phyloP scores from a whole-genome alignment of 2,113 vertebrate genomes.

The Platichthys flesus region DNA sequence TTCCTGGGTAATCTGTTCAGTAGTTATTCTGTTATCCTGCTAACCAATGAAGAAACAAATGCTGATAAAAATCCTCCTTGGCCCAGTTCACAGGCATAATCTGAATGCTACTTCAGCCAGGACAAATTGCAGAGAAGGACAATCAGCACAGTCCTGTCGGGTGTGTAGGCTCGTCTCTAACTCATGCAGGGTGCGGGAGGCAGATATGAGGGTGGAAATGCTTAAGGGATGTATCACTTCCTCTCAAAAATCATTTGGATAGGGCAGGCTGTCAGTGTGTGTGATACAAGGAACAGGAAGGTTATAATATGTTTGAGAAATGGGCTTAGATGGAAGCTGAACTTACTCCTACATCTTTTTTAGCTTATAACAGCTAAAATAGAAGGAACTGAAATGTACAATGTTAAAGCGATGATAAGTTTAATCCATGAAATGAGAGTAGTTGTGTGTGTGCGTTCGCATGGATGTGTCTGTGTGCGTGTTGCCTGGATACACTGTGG shows the following conservation, averaged over 20 bases:
- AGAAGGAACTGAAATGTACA: too few species aligned
- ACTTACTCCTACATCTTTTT: neutral
- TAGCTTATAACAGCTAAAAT: too few species aligned
- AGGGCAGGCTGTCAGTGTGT: slow-evolving; percentile 53
- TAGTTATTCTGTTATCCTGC: neutral
- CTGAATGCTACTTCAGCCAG: neutral
- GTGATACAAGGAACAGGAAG: slow-evolving; percentile 51
- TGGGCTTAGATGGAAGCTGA: neutral
- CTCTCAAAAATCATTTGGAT: slow-evolving; percentile 58
- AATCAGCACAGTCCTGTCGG: neutral
- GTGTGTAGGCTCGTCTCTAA: neutral
- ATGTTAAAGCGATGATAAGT: too few species aligned
- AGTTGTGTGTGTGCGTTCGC: too few species aligned
- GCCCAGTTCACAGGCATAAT: too few species aligned
- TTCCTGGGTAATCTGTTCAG: too few species aligned
- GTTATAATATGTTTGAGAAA: slow-evolving; percentile 8
- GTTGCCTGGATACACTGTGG: slow-evolving; percentile 61
- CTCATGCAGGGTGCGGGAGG: slow-evolving; percentile 29
- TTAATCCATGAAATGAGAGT: too few species aligned
- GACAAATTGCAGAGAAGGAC: neutral
- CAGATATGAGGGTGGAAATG: slow-evolving; percentile 74
- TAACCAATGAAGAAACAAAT: too few species aligned
- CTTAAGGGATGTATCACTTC: slow-evolving; percentile 75
- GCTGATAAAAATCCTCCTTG: too few species aligned
- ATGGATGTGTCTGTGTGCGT: neutral